These are phyloP conservation scores for Lucilia sericata DNA, from an alignment of 1,140 invertebrate genomes.

Conservation along the genomic window DNA sequence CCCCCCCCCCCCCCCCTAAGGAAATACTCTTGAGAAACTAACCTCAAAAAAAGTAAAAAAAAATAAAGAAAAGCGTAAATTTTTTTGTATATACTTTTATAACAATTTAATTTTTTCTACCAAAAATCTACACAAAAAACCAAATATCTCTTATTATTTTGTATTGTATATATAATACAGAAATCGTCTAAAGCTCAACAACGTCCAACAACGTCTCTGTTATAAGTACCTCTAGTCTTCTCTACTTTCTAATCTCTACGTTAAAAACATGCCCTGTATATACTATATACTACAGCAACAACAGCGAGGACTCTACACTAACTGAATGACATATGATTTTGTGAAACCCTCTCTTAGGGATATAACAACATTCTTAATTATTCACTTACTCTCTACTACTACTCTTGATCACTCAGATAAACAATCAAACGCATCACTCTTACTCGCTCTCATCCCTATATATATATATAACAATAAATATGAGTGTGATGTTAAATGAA, in stretches of 20 bases:
- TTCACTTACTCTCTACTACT: background rate
- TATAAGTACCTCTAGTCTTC: background rate
- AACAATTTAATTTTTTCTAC: background rate
- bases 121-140: background rate
- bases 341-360: conserved; percentile 8
- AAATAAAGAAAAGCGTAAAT: background rate
- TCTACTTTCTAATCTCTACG: conserved; percentile 6
- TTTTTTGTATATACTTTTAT: background rate
- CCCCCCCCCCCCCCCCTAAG: no score
- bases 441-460: conserved; percentile 14
- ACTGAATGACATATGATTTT: conserved; percentile 7
- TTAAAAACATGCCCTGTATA: background rate
- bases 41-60: no score
- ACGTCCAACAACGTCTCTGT: background rate
- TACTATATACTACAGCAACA: no score
- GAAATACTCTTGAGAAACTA: background rate
- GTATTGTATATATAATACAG: conserved; percentile 18
- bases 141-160: conserved; percentile 21
- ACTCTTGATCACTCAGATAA: background rate
- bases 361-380: conserved; percentile 9
- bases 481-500: conserved; percentile 19
- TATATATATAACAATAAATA: background rate
- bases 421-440: background rate
- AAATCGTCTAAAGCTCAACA: background rate
- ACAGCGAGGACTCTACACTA: background rate